phyloP scores from a whole-genome alignment of 2,888 invertebrate species.

The Sericinus montela region DNA sequence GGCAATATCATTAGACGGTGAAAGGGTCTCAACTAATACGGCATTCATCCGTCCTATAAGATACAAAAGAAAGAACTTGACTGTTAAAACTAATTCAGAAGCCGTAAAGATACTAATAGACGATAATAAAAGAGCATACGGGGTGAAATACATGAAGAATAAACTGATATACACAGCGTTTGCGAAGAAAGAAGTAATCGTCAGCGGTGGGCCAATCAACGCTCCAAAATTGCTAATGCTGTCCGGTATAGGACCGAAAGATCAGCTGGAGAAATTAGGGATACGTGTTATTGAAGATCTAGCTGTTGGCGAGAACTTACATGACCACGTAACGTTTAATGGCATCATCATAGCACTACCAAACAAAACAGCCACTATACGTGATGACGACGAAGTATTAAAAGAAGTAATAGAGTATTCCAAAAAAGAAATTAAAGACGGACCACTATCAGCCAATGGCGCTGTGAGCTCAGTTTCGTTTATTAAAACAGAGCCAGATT shows the following conservation, averaged over 20 bases:
- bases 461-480: slow-evolving; percentile 77
- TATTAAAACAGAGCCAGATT: slow-evolving; percentile 65
- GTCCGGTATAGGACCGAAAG: slow-evolving; percentile 56
- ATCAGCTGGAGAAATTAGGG: slow-evolving; percentile 39
- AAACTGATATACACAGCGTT: slow-evolving; percentile 31
- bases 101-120: slow-evolving; percentile 78
- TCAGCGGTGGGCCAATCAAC: slow-evolving; percentile 51
- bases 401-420: slow-evolving; percentile 56
- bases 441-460: slow-evolving; percentile 76
- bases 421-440: slow-evolving; percentile 44
- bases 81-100: slow-evolving; percentile 69
- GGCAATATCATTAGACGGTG: slow-evolving; percentile 72
- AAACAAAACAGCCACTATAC: slow-evolving; percentile 67
- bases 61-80: slow-evolving; percentile 68
- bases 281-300: slow-evolving; percentile 47
- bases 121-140: slow-evolving; percentile 46
- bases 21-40: slow-evolving; percentile 79
- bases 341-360: slow-evolving; percentile 71
- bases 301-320: slow-evolving; percentile 57
- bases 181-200: slow-evolving; percentile 55
- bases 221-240: slow-evolving; percentile 56
- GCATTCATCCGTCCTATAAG: slow-evolving; percentile 84
- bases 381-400: slow-evolving; percentile 49
- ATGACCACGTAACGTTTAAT: slow-evolving; percentile 61
- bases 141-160: slow-evolving; percentile 41